Percentiles rank a stretch among this genome's conserved stretches.
These are phyloP conservation scores for Entelurus aequoreus DNA, from an alignment of 2,113 vertebrate species.

Conservation along the genomic window DNA sequence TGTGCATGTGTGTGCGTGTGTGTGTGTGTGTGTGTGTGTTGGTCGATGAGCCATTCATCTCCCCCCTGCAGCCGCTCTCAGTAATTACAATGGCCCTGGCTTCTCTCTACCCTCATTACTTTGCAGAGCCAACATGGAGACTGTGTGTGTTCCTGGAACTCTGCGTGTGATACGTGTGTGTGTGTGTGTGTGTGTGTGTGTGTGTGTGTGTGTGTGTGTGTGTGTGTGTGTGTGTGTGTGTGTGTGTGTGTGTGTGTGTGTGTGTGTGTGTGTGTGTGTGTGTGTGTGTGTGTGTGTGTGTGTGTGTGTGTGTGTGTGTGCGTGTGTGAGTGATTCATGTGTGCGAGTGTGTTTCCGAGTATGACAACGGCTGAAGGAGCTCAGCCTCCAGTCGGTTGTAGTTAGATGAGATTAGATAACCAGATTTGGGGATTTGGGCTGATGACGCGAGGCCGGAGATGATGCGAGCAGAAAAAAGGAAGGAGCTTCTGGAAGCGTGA, in stretches of 20 bases:
- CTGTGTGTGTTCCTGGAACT: slow-evolving; percentile 1
- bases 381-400: not conserved
- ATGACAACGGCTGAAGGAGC: not conserved
- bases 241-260: slow-evolving; percentile 10
- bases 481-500: not conserved
- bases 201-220: slow-evolving; percentile 17
- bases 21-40: slow-evolving; percentile 9
- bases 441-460: not conserved
- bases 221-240: slow-evolving; percentile 13
- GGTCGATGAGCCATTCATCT: slow-evolving; percentile 42
- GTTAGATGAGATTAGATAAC: slow-evolving; percentile 9
- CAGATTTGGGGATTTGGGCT: slow-evolving; percentile 1
- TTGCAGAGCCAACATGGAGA: not conserved
- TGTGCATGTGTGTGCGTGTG: slow-evolving; percentile 5
- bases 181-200: slow-evolving; percentile 8
- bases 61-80: slow-evolving; percentile 14
- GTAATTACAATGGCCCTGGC: slow-evolving; percentile 33
- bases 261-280: slow-evolving; percentile 7
- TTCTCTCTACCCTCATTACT: slow-evolving; percentile 29
- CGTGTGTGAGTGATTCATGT: no score
- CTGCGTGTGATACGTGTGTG: slow-evolving; percentile 1
- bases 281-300: slow-evolving; percentile 8
- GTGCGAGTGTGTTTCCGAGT: not conserved
- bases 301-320: slow-evolving; percentile 11
- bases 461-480: not conserved